Base-by-base conservation (phyloP, 2,113 vertebrate genomes). In the Alces alces region DNA sequence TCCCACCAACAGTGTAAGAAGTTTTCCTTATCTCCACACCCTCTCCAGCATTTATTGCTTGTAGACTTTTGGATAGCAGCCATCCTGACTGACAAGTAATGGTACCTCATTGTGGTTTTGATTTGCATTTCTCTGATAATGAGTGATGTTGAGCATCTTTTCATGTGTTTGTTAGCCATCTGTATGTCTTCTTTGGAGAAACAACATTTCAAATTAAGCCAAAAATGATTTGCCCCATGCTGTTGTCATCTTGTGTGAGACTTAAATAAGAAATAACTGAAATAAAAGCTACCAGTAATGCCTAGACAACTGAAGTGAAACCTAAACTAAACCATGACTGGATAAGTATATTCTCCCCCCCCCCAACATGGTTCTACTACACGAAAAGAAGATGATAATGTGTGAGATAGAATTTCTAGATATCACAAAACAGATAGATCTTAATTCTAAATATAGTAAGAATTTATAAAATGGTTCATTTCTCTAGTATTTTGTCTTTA, bases 261-360 rank as follows among this genome's bases (percentile, higher is more conserved):
- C 82, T 97, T 97, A 97, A 98, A 97, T 87, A 98, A 98, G 96
- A 96, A 98, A 97, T 83, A 96, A 97, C 92, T 98, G 97, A 98
- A 98, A 96, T 97, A 93, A 97, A 96, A 96, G 43, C 83, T 73
- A 50, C 97, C 58, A 73, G 45, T 95, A 97, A 97, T 94, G 91
- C 61, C 57, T 82, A 94, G 88, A 95, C 97, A 96, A 86, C 92
- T 84, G 88, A 95, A 96, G 58, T 84, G 91, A 91, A 96, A 97
- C 86, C 95, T 97, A 91, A 93, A 83, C 47, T 94, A 94, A 98
- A 96, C 93, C 94, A 89, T 95, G 97, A 98, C 97, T 89, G 7
- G n/a, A 96, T 66, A 91, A 70, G 83, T 76, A 47, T 94, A 95
- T 97, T 97, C 93, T 93, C 91, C 90, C 76, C 95, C 90, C 93